A percentile compares a stretch with the other conserved stretches of the same genome.
Evolutionary conservation across 2,113 vertebrate species (phyloP).

Genomic region (Mustelus asterias): DNA sequence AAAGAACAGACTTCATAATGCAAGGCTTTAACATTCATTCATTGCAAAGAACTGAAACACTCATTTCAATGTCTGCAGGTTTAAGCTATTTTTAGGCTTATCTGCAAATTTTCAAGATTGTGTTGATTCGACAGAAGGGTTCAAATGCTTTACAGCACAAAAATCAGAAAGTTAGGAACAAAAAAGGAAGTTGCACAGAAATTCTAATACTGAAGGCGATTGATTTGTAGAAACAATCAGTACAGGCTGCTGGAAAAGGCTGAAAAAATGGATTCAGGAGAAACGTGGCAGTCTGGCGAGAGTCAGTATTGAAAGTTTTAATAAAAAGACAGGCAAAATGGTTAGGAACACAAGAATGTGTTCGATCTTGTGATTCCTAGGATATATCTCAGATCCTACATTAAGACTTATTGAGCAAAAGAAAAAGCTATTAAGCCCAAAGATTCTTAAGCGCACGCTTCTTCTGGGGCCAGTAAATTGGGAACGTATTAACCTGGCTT

Average conservation of each 20-base stretch:
- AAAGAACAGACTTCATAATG: background rate
- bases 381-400: background rate
- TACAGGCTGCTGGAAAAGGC: background rate
- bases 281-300: background rate
- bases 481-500: conserved; percentile 66
- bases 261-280: background rate
- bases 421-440: background rate
- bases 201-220: background rate
- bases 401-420: background rate
- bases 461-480: background rate
- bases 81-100: background rate
- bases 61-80: background rate
- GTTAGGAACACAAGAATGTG: background rate
- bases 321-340: background rate
- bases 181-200: background rate
- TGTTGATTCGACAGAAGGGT: background rate
- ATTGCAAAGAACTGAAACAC: background rate
- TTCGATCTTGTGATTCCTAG: background rate
- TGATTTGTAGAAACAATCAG: background rate
- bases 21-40: background rate
- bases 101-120: background rate
- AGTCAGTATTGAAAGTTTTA: background rate
- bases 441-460: background rate
- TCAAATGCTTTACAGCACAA: background rate
- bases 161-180: background rate